A percentile compares a stretch with the other conserved stretches of the same genome.
Evolutionary conservation across 2,888 invertebrate species (phyloP).

Genomic region (Junonia oenone): DNA sequence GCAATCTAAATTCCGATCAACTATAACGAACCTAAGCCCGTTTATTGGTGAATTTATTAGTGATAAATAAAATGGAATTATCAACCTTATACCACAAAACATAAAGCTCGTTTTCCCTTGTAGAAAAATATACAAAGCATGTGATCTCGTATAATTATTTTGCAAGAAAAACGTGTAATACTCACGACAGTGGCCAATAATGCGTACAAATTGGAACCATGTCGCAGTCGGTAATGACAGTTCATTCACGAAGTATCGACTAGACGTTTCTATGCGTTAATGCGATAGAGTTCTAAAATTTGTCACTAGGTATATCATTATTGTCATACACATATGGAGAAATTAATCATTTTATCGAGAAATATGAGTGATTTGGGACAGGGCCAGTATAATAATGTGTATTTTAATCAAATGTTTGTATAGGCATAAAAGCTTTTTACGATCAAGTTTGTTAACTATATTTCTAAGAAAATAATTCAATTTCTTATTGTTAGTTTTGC

Average conservation of each 20-base stretch:
- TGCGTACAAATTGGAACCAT: conserved; percentile 1
- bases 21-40: neutral
- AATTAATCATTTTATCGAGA: conserved; percentile 13
- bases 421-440: neutral
- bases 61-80: neutral
- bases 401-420: neutral
- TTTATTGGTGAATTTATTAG: neutral
- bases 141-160: neutral
- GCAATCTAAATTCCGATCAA: conserved; percentile 2
- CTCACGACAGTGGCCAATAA: neutral
- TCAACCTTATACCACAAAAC: neutral
- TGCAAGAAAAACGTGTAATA: neutral
- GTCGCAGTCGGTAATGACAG: neutral
- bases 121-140: neutral
- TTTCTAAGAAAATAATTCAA: too few relatives aligned
- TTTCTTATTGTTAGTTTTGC: too few relatives aligned
- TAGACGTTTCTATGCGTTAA: neutral
- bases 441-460: neutral
- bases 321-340: conserved; percentile 10
- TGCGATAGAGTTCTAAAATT: conserved; percentile 8
- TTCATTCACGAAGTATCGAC: neutral
- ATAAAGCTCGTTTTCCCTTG: neutral
- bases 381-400: conserved; percentile 8
- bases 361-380: conserved; percentile 17
- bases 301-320: neutral